Evolutionary conservation across 2,888 invertebrate species (phyloP).

Genomic region (Amiota communis): DNA sequence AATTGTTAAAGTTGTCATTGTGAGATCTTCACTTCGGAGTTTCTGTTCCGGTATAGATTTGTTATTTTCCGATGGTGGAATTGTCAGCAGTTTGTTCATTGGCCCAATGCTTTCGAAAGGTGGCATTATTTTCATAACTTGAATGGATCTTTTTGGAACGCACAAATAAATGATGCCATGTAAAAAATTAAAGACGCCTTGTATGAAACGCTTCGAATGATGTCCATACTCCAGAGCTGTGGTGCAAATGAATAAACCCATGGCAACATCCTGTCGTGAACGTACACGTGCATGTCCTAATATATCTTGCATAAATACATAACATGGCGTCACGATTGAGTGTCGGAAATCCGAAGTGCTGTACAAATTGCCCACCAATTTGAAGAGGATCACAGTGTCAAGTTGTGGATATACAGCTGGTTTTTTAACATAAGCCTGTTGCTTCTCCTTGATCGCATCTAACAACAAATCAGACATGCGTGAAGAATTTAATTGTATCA

Average conservation of each 20-base stretch:
- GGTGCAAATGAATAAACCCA: constrained; percentile 84
- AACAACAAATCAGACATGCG: constrained; percentile 79
- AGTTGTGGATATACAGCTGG: constrained; percentile 78
- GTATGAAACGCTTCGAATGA: constrained; percentile 86
- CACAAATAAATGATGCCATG: constrained; percentile 83
- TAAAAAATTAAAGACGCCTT: constrained; percentile 86
- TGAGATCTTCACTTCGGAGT: constrained; percentile 76
- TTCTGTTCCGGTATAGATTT: constrained; percentile 53
- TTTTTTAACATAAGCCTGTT: constrained; percentile 77
- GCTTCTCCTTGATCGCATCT: constrained; percentile 84
- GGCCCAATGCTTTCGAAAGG: constrained; percentile 79
- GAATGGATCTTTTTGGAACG: constrained; percentile 77
- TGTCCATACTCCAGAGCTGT: constrained; percentile 85
- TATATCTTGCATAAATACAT: constrained; percentile 88
- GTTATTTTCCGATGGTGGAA: constrained; percentile 67
- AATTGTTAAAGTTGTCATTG: constrained; percentile 72
- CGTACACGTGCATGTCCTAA: constrained; percentile 79
- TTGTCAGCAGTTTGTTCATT: constrained; percentile 76
- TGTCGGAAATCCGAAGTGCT: constrained; percentile 94
- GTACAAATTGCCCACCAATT: constrained; percentile 84
- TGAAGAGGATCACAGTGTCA: constrained; percentile 85
- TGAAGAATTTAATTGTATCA: constrained; percentile 82
- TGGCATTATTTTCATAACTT: constrained; percentile 78
- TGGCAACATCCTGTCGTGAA: constrained; percentile 80
- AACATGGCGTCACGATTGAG: constrained; percentile 88